A percentile compares a stretch with the other conserved stretches of the same genome.
These are phyloP conservation scores for Cecropterus lyciades DNA, from an alignment of 1,140 invertebrate genomes.

Conservation along the genomic window DNA sequence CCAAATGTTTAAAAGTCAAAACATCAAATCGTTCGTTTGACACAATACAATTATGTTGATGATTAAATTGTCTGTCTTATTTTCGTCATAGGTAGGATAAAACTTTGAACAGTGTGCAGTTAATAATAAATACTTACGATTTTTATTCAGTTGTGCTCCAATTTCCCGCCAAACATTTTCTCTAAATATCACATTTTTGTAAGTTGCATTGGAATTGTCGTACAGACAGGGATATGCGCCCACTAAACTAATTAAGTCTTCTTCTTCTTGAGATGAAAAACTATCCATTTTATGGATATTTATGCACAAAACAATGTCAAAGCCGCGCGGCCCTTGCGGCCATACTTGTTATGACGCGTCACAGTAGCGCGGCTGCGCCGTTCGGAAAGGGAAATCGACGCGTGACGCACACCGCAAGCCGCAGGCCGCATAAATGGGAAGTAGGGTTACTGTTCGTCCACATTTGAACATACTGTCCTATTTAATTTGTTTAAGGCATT, in stretches of 20 bases:
- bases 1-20: neutral
- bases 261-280: constrained; percentile 33
- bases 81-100: neutral
- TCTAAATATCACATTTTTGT: constrained; percentile 33
- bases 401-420: constrained; percentile 33
- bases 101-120: neutral
- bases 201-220: constrained; percentile 31
- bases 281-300: constrained; percentile 25
- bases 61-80: neutral
- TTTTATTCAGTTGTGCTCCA: constrained; percentile 35
- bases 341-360: constrained; percentile 35
- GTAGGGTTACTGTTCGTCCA: constrained; percentile 19
- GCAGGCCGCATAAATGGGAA: constrained; percentile 28
- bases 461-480: constrained; percentile 9
- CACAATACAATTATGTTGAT: neutral
- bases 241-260: constrained; percentile 27
- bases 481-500: neutral
- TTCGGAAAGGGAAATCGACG: constrained; percentile 35
- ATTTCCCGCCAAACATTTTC: constrained; percentile 37
- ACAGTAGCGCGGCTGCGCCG: constrained; percentile 31
- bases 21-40: neutral
- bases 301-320: constrained; percentile 16
- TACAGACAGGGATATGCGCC: constrained; percentile 29
- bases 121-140: constrained; percentile 17
- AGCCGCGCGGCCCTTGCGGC: constrained; percentile 36